Base-by-base conservation (phyloP, 2,113 vertebrate species). In the Poeciliopsis retropinna region DNA sequence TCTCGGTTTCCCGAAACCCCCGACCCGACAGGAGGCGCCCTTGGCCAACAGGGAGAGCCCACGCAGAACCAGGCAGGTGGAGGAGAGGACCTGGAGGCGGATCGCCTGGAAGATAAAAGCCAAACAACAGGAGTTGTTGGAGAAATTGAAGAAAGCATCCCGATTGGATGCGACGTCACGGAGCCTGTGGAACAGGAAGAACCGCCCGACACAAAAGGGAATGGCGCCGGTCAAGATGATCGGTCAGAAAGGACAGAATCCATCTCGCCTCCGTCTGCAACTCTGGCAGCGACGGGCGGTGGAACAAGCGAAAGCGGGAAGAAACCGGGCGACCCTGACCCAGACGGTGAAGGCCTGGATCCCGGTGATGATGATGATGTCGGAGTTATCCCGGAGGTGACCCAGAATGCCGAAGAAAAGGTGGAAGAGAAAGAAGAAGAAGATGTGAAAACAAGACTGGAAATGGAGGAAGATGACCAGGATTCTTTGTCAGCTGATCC, bases 1-100 rank as follows among this genome's bases (percentile, higher is more conserved):
- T 37, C 10, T 37, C 34, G 2, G 34, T 10, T 37, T 37, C 39
- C 31, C 1, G 27, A 64, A 25, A 37, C 70, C 57, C 41, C 27
- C 1, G 27, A 64, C n/a, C 30, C 28, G 22, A 63, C 1, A 13
- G 51, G 22, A 22, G 66, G 61, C 25, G 5, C 25, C 0, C 2
- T 17, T 29, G 64, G 27, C 47, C 77, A 75, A 28, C 69, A 79
- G 70, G 47, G 70, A 68, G 76, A 11, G 71, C 27, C n/a, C 67
- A 65, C 67, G 34, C 64, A 4, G 19, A 80, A 29, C 19, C 60
- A 32, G 37, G 57, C 29, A 0, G 28, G 77, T 0, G 15, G n/a
- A 47, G 44, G 17, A 47, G 28, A 28, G 29, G 28, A 6, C 4
- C 11, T 1, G 28, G 30, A 64, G 17, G 65, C 22, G 7, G 73